phyloP scores from a whole-genome alignment of 2,797 vertebrate genomes.

The Holocentrus rufus region DNA sequence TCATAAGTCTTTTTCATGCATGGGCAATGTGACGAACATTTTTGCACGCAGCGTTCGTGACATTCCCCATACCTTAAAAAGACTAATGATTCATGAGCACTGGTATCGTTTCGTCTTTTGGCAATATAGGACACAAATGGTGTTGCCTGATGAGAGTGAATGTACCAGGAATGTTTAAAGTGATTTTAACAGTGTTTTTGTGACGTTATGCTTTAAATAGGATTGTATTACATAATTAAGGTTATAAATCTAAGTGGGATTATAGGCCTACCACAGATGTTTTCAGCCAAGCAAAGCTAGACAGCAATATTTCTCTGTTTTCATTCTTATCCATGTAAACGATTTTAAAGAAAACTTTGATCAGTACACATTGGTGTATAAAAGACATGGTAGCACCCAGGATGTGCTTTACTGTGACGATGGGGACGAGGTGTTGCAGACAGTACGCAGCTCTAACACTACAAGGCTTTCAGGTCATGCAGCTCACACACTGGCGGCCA shows the following conservation, averaged over 20 bases:
- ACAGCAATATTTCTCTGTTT: not conserved
- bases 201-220: slow-evolving; percentile 16
- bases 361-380: too few relatives aligned
- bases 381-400: too few relatives aligned
- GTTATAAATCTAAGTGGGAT: slow-evolving; percentile 18
- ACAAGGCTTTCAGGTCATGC: not conserved
- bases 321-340: not conserved
- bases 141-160: not conserved
- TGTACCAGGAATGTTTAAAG: slow-evolving; percentile 17
- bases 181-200: not conserved
- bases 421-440: too few relatives aligned
- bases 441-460: not conserved
- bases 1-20: too few relatives aligned
- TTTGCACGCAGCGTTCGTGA: too few relatives aligned
- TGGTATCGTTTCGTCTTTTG: too few relatives aligned
- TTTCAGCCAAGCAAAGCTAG: not conserved
- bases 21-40: too few relatives aligned
- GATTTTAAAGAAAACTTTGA: not conserved
- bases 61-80: too few relatives aligned
- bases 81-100: too few relatives aligned
- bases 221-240: slow-evolving; percentile 16
- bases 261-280: slow-evolving; percentile 21
- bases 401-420: slow-evolving; percentile 1
- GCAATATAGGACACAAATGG: too few relatives aligned
- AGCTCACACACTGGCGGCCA: not conserved